A percentile compares a stretch with the other conserved stretches of the same genome.
These are phyloP conservation scores for Lepidostoma basale DNA, from an alignment of 1,140 invertebrate species.

Conservation along the genomic window DNA sequence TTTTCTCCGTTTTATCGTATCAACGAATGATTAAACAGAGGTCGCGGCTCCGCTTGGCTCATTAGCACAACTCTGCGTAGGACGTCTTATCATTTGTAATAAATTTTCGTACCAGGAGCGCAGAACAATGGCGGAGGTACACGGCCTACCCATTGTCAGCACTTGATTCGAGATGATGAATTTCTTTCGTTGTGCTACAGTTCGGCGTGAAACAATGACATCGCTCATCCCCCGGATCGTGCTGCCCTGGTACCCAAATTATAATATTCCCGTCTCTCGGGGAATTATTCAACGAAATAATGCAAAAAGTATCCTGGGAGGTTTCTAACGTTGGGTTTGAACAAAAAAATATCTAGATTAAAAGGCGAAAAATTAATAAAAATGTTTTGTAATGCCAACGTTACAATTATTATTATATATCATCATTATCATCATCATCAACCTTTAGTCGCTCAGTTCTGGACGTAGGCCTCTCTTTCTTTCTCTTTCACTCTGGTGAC, in stretches of 20 bases:
- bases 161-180: conserved; percentile 20
- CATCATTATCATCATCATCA: too few species aligned
- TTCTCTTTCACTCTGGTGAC: too few species aligned
- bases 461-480: too few species aligned
- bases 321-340: too few species aligned
- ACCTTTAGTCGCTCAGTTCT: too few species aligned
- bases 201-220: conserved; percentile 30
- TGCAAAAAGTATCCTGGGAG: too few species aligned
- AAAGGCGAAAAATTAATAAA: too few species aligned
- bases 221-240: not conserved
- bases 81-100: conserved; percentile 35
- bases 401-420: too few species aligned
- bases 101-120: conserved; percentile 25
- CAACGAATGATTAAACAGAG: conserved; percentile 17
- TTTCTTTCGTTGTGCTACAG: conserved; percentile 20
- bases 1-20: conserved; percentile 11
- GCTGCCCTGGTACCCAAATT: not conserved
- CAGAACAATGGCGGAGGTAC: conserved; percentile 18
- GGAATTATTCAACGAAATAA: too few species aligned
- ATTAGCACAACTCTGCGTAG: conserved; percentile 24
- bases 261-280: conserved; percentile 19
- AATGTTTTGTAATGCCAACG: too few species aligned
- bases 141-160: conserved; percentile 19
- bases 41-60: conserved; percentile 18
- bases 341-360: too few species aligned